A percentile compares a stretch with the other conserved stretches of the same genome.
Conservation (phyloP, 35 echinoderm and acorn worm genomes). For the Diadema setosum region DNA sequence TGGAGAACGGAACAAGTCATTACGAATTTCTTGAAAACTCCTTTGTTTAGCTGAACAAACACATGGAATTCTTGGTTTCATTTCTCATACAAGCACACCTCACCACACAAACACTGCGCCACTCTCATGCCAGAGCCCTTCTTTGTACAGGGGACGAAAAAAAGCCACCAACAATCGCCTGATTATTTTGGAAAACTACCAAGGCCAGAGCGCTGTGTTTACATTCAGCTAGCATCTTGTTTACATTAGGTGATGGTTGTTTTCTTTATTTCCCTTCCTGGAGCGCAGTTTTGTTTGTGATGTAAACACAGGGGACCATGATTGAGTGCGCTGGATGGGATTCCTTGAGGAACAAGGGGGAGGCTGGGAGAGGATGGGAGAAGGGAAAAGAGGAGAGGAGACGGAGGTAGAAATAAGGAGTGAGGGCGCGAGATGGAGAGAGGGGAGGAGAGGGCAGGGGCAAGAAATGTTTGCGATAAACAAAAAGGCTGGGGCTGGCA, state of each 20-base stretch:
- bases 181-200: slow-evolving; percentile 29
- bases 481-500: slow-evolving; percentile 3
- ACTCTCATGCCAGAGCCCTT: neutral
- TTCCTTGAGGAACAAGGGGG: neutral
- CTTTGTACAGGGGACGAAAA: neutral
- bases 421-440: neutral
- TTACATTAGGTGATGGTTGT: slow-evolving; percentile 29
- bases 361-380: neutral
- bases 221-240: slow-evolving; percentile 11
- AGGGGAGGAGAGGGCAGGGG: neutral
- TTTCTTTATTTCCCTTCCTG: slow-evolving; percentile 31
- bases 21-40: neutral
- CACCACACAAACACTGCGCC: neutral
- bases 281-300: slow-evolving; percentile 30
- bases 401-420: neutral
- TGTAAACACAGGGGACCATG: slow-evolving; percentile 5
- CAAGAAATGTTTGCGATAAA: slow-evolving; percentile 32
- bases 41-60: slow-evolving; percentile 20
- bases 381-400: neutral
- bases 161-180: slow-evolving; percentile 1
- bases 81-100: slow-evolving; percentile 5
- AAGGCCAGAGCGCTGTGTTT: slow-evolving; percentile 16
- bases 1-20: neutral
- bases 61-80: slow-evolving; percentile 22
- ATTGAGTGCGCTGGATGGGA: slow-evolving; percentile 1